A percentile compares a stretch with the other conserved stretches of the same genome.
These are phyloP conservation scores for Onychomys leucogaster DNA, from an alignment of 2,797 vertebrate species.

Conservation along the genomic window DNA sequence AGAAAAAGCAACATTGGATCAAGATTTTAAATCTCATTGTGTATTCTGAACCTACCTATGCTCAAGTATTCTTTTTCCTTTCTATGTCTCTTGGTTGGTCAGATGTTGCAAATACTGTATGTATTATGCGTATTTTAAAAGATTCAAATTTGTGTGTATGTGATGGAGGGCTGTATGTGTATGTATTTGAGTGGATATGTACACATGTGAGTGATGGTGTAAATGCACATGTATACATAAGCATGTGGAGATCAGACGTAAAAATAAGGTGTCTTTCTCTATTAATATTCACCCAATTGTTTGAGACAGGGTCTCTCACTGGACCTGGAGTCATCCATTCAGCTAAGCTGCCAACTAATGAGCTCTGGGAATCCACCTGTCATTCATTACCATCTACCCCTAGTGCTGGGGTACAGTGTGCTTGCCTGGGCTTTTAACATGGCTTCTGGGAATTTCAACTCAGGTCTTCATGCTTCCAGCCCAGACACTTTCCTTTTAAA, in stretches of 20 bases:
- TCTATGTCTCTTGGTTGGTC: not conserved
- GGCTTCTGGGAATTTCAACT: not conserved
- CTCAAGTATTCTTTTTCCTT: not conserved
- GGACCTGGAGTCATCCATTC: not conserved
- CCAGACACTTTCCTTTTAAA: not conserved
- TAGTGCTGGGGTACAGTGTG: not conserved
- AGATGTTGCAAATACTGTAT: not conserved
- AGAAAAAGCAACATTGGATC: not conserved
- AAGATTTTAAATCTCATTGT: not conserved
- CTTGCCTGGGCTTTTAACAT: not conserved
- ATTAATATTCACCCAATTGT: not conserved
- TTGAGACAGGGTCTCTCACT: not conserved
- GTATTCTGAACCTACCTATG: not conserved
- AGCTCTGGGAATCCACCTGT: not conserved
- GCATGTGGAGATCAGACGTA: not conserved
- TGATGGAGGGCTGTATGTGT: not conserved
- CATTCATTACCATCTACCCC: not conserved
- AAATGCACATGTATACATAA: not conserved
- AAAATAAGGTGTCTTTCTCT: not conserved
- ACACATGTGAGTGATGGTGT: not conserved
- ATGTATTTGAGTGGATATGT: not conserved
- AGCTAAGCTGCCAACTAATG: not conserved
- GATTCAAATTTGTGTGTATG: not conserved
- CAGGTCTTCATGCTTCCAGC: not conserved
- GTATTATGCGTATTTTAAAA: not conserved